phyloP scores from a whole-genome alignment of 2,113 vertebrate species.

The Salvator merianae region DNA sequence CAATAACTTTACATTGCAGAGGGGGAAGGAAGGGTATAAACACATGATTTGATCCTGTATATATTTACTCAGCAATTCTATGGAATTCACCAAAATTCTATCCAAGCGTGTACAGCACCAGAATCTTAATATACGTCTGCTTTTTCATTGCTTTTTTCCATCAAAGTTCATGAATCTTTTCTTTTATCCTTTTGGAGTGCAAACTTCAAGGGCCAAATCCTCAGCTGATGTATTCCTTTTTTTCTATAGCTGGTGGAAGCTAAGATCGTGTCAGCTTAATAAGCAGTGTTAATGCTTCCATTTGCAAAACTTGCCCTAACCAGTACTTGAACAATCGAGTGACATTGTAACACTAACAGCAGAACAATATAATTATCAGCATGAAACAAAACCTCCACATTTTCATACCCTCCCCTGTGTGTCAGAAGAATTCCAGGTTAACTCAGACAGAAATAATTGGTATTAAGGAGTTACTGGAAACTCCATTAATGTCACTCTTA shows the following conservation, averaged over 20 bases:
- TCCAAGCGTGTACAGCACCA: background rate
- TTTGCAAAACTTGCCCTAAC: conserved; percentile 65
- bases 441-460: conserved; percentile 70
- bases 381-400: conserved; percentile 48
- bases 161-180: background rate
- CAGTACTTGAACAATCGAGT: conserved; percentile 59
- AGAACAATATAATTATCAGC: conserved; percentile 52
- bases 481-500: conserved; percentile 59
- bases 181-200: conserved; percentile 29
- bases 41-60: background rate
- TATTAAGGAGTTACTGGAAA: conserved; percentile 67
- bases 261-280: background rate
- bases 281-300: conserved; percentile 37
- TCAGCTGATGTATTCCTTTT: background rate
- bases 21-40: too few relatives aligned
- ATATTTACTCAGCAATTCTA: background rate
- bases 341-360: conserved; percentile 53
- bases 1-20: background rate
- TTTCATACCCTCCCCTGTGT: background rate
- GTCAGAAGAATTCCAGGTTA: conserved; percentile 65
- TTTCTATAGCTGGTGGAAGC: conserved; percentile 17
- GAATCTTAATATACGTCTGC: background rate
- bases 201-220: conserved; percentile 11
- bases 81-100: background rate
- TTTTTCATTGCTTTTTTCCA: background rate